Evolutionary conservation across 2,888 invertebrate genomes (phyloP), one percentile per base, ranked within the genome.

Genomic region (Pasiphila rectangulata): DNA sequence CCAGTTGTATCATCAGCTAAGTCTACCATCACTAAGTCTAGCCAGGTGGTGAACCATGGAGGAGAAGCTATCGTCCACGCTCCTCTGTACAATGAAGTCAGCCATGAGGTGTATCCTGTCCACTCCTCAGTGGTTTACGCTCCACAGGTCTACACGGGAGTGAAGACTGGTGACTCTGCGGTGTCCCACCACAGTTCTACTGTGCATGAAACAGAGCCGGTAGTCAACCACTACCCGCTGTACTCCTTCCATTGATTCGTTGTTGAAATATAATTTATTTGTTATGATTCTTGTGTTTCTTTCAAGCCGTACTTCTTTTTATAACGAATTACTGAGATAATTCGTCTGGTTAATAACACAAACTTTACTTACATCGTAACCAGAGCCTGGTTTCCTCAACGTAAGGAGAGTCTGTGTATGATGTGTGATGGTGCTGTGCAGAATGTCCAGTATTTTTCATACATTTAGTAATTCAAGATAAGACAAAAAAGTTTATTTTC

Each of bases 151-250:
- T 46, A 41, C 1, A 56, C 72, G 1, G 40, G 52, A 23, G 60
- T 72, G 27, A 76, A 72, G 55, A 64, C 71, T 39, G 79, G 79
- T 1, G 81, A 86, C 69, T 78, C 90, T 36, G 78, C 84, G 7
- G 67, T 90, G 56, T 74, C 89, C 57, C 80, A 91, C 66, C 79
- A 90, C 66, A 84, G 90, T 72, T 78, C 87, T 30, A 72, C 90
- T 50, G 79, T 90, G 36, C 78, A 80, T 51, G 79, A 83, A 46
- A 79, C 80, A 2, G 73, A 78, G 1, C 82, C 81, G 0, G 57
- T 75, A 0, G 65, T 79, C 4, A 69, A 72, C 25, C 74, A 76
- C 16, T 21, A 67, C 3, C 65, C 74, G 0, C 38, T 76, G 16
- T 62, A 73, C 47, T 34, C 78, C 40, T 51, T 71, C 1, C 78